Evolutionary conservation across 1,140 invertebrate species (phyloP), one percentile per base, ranked within the genome.

Genomic region (Bombus pyrosoma): DNA sequence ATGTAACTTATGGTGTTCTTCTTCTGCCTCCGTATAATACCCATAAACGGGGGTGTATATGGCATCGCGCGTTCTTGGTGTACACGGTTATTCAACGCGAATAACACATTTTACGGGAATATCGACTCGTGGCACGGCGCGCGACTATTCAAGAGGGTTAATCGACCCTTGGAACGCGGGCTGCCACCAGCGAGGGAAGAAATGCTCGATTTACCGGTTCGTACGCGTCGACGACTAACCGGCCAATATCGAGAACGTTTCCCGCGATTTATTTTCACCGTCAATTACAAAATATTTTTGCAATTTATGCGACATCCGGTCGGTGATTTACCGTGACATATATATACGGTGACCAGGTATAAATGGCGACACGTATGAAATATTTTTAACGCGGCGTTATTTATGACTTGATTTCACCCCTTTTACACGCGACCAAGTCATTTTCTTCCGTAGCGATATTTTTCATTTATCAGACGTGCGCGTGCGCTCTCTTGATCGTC

Each of bases 301-400:
- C 73, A 68, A 83, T 83, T 83, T 83, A 83, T 57, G 43, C 81
- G 62, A 47, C 81, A 68, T 83, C 43, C 73, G 32, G n/a, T 22
- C 12, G 15, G 34, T 83, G 73, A 83, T 83, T 83, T 83, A 83
- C 64, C 28, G 64, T 34, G 64, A 66, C 64, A 34, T 37, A 66
- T 37, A 47, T 82, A 82, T 74, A 34, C 32, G 39, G 69, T 28
- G 37, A 8, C 71, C 69, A 53, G 43, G 15, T 25, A 25, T 47
- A 8, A 72, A 66, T 32, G 32, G 71, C 59, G 32, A 39, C 43
- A 41, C 57, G 32, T 76, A 66, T 66, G 43, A 83, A 83, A 83
- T 76, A 83, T 83, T 83, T 83, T 83, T 83, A 81, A 83, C 81
- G n/a, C 32, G 1, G 3, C 81, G 59, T 76, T 76, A 68, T 83